Evolutionary conservation across 1,140 invertebrate genomes (phyloP).

Genomic region (Prorops nasuta): DNA sequence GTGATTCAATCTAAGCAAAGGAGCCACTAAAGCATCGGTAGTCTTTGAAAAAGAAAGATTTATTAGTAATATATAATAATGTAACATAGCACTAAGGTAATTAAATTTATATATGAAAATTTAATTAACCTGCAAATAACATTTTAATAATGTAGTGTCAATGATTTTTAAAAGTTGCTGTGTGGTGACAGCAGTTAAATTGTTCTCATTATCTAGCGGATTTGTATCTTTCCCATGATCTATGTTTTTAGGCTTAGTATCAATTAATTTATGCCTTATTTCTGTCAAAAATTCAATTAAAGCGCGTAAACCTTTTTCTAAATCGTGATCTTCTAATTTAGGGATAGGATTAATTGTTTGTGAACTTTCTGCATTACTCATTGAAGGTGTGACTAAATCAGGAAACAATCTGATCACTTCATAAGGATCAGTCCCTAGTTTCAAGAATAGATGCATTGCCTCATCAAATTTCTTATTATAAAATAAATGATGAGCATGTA

Average conservation of each 20-base stretch:
- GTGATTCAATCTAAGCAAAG: conserved; percentile 88
- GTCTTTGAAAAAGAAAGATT: conserved; percentile 64
- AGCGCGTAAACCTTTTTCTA: conserved; percentile 85
- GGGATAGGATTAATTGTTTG: conserved; percentile 50
- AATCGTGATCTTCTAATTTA: conserved; percentile 76
- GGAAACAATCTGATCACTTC: conserved; percentile 94
- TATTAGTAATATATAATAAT: no score
- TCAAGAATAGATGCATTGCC: conserved; percentile 88
- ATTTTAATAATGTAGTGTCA: conserved; percentile 94
- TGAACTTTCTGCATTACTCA: conserved; percentile 58
- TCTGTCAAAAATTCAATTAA: conserved; percentile 87
- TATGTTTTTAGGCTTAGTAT: conserved; percentile 49
- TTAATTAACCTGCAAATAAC: conserved; percentile 80
- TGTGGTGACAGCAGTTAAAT: conserved; percentile 47
- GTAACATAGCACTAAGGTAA: no score
- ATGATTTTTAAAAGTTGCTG: conserved; percentile 86
- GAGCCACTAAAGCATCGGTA: conserved; percentile 90
- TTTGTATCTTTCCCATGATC: conserved; percentile 52
- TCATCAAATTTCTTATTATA: conserved; percentile 82
- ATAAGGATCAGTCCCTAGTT: conserved; percentile 86
- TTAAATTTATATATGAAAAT: no score
- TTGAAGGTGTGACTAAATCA: conserved; percentile 73
- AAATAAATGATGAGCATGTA: conserved; percentile 89
- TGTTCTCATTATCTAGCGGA: conserved; percentile 38
- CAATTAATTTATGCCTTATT: conserved; percentile 64